phyloP scores from a whole-genome alignment of 2,888 invertebrate genomes.

The Drosophila mimica region DNA sequence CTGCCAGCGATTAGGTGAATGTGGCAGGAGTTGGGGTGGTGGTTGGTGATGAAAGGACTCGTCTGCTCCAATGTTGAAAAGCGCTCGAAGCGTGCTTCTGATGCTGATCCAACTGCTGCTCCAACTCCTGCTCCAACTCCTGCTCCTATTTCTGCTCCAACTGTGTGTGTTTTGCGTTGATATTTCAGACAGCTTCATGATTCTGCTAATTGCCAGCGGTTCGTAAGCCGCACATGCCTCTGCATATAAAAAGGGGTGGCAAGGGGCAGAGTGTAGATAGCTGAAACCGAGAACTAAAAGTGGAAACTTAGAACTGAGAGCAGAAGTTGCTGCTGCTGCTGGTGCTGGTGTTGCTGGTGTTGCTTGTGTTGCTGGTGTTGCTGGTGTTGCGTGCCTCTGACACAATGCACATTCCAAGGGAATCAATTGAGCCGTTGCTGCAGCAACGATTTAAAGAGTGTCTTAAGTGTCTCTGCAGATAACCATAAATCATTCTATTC shows the following conservation, averaged over 20 bases:
- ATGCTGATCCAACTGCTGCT: neutral
- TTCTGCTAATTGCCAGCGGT: conserved; percentile 66
- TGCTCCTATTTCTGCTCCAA: neutral
- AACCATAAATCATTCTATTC: conserved; percentile 62
- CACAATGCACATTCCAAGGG: conserved; percentile 19
- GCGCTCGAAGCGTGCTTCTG: conserved; percentile 37
- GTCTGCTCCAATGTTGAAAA: conserved; percentile 42
- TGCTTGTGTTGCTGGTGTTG: conserved; percentile 13
- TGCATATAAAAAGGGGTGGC: conserved; percentile 28
- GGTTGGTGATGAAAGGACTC: neutral
- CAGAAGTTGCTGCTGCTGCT: neutral
- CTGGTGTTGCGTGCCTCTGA: conserved; percentile 26
- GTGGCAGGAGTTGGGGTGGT: neutral
- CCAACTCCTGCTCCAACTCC: neutral
- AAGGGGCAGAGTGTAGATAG: neutral
- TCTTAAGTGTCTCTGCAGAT: conserved; percentile 15
- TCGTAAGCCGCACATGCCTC: conserved; percentile 68
- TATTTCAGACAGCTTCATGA: conserved; percentile 68
- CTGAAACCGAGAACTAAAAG: neutral
- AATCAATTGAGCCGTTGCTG: conserved; percentile 23
- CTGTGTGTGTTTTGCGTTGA: conserved; percentile 44
- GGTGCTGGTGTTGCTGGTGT: conserved; percentile 5
- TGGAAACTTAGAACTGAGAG: neutral
- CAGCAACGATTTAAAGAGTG: conserved; percentile 15
- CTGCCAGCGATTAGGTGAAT: conserved; percentile 32